Percentiles rank a stretch among this genome's conserved stretches.
Conservation (phyloP, 1,140 invertebrate genomes). For the Leptoteleia sp. region DNA sequence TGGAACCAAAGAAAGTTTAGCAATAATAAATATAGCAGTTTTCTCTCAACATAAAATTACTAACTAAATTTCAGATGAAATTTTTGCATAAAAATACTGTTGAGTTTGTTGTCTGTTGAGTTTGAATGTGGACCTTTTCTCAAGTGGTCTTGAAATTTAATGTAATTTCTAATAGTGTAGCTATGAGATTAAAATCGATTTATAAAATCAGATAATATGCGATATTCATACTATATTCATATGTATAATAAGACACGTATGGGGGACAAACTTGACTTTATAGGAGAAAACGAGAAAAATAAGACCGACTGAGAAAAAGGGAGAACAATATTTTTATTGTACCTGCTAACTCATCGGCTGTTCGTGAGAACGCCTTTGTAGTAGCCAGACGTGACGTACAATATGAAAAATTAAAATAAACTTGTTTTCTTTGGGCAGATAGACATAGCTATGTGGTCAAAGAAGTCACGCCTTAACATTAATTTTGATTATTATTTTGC, state of each 20-base stretch:
- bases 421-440: conserved; percentile 68
- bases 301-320: conserved; percentile 52
- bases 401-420: conserved; percentile 76
- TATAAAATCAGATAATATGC: conserved; percentile 46
- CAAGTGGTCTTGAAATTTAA: background rate
- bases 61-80: too few species aligned
- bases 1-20: too few species aligned
- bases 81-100: too few species aligned
- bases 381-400: conserved; percentile 72
- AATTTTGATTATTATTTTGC: conserved; percentile 73
- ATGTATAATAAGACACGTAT: conserved; percentile 52
- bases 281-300: conserved; percentile 61
- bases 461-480: conserved; percentile 68
- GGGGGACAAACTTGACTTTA: conserved; percentile 56
- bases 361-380: conserved; percentile 75
- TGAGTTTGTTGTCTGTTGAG: too few species aligned
- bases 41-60: too few species aligned
- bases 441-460: conserved; percentile 45
- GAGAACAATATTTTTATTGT: conserved; percentile 76
- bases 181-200: conserved; percentile 31
- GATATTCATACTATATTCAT: conserved; percentile 53
- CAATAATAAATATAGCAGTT: too few species aligned
- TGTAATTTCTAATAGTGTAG: background rate
- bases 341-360: conserved; percentile 75
- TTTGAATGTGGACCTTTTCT: too few species aligned